Evolutionary conservation across 2,797 vertebrate genomes (phyloP), one percentile per base, ranked within the genome.

Genomic region (Myripristis murdjan): DNA sequence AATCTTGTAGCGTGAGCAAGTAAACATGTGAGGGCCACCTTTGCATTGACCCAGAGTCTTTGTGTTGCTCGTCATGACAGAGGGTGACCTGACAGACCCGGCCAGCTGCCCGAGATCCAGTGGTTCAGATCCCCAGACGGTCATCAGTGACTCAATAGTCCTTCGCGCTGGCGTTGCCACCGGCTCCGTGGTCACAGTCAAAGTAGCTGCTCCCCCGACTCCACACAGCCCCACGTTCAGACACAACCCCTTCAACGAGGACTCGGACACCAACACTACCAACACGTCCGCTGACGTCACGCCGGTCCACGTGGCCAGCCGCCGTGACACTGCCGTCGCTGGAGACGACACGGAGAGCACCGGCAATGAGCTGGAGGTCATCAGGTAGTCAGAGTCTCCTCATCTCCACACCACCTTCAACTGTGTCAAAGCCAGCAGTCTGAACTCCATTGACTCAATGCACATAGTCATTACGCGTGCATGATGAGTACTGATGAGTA

Each of bases 21-120:
- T 7, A n/a, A 47, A 53, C 43, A 4, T 64, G 8, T 18, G 39
- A 15, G n/a, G 37, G 18, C 1, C 59, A 3, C 9, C 35, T 67
- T 55, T 48, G 20, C 22, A 2, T 47, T 70, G 60, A 76, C 20
- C 58, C 33, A 39, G 33, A 16, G 9, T 64, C 62, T 43, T 26
- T n/a, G 9, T 60, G 9, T 41, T 15, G 18, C 6, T 66, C 75
- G 49, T 73, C 6, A 71, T 65, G 73, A 49, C 59, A 99, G 98
- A 99, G 1, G 98, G 98, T 63, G 98, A 99, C 55, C 91, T 98
- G 81, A 98, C 97, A 0, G 97, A 99, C 86, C 96, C 96, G 0
- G 92, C 96, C 74, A 99, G 97, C 64, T 96, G 97, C 55, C 95
- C 97, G 0, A 94, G 84, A 22, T 97, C 97, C 22, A 90, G 91